phyloP scores from a whole-genome alignment of 1,140 invertebrate genomes.

The Calephelis virginiensis region DNA sequence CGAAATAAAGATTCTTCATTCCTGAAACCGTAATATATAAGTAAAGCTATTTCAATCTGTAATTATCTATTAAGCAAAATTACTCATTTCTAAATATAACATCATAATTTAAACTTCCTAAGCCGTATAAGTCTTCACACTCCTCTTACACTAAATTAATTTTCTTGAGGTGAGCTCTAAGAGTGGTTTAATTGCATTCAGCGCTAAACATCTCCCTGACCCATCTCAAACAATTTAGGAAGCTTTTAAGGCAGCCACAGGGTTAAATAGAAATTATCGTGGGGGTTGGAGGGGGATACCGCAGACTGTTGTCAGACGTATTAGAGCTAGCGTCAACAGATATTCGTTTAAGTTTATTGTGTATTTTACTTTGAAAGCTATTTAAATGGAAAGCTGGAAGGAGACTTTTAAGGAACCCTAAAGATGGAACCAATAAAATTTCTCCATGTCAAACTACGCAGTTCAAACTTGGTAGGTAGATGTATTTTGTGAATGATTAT shows the following conservation, averaged over 20 bases:
- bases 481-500: too few relatives aligned
- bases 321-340: neutral
- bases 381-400: too few relatives aligned
- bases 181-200: constrained; percentile 7
- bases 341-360: neutral
- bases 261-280: constrained; percentile 6
- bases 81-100: neutral
- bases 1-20: too few relatives aligned
- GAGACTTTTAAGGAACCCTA: too few relatives aligned
- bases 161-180: constrained; percentile 9
- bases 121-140: constrained; percentile 1
- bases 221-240: constrained; percentile 12
- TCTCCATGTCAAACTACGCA: too few relatives aligned
- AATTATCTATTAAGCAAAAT: neutral
- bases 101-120: neutral
- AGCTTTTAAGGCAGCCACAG: constrained; percentile 12
- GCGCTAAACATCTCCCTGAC: constrained; percentile 6
- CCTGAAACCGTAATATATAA: too few relatives aligned
- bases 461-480: too few relatives aligned
- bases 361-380: too few relatives aligned
- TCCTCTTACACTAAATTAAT: constrained; percentile 1
- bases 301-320: neutral
- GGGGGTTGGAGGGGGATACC: neutral
- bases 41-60: too few relatives aligned
- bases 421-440: too few relatives aligned